phyloP scores from a whole-genome alignment of 2,888 invertebrate genomes.

The Drosophila quinaria region DNA sequence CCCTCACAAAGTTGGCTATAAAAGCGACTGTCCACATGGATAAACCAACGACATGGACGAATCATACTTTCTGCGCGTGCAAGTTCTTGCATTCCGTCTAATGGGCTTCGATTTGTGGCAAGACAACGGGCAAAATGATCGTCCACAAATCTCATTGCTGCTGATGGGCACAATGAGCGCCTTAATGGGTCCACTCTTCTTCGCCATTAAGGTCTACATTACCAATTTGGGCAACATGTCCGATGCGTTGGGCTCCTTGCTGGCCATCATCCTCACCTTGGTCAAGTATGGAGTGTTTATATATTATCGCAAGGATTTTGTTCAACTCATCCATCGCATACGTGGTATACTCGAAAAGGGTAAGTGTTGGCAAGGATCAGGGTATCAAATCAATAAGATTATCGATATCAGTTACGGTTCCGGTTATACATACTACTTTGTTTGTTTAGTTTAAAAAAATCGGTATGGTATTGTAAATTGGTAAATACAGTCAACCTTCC shows the following conservation, averaged over 20 bases:
- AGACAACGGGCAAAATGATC: slow-evolving; percentile 32
- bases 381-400: too few species aligned
- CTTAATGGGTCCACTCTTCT: slow-evolving; percentile 41
- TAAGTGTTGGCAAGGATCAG: slow-evolving; percentile 23
- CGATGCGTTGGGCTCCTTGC: slow-evolving; percentile 47
- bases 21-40: slow-evolving; percentile 17
- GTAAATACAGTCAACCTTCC: too few species aligned
- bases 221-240: slow-evolving; percentile 52
- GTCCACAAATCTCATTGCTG: slow-evolving; percentile 28
- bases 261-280: slow-evolving; percentile 37
- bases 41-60: slow-evolving; percentile 27
- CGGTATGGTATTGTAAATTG: too few species aligned
- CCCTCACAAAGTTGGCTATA: slow-evolving; percentile 16
- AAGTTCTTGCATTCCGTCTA: slow-evolving; percentile 43
- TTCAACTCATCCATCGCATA: slow-evolving; percentile 49
- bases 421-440: too few species aligned
- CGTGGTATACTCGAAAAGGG: slow-evolving; percentile 48
- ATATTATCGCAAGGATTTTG: slow-evolving; percentile 54
- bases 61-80: slow-evolving; percentile 50
- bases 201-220: slow-evolving; percentile 25
- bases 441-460: too few species aligned
- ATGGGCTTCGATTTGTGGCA: slow-evolving; percentile 61
- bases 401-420: too few species aligned
- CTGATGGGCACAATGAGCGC: slow-evolving; percentile 21
- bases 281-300: slow-evolving; percentile 51